These are phyloP conservation scores for Drosophila yakuba DNA, from an alignment of 1,140 invertebrate genomes.

Conservation along the genomic window DNA sequence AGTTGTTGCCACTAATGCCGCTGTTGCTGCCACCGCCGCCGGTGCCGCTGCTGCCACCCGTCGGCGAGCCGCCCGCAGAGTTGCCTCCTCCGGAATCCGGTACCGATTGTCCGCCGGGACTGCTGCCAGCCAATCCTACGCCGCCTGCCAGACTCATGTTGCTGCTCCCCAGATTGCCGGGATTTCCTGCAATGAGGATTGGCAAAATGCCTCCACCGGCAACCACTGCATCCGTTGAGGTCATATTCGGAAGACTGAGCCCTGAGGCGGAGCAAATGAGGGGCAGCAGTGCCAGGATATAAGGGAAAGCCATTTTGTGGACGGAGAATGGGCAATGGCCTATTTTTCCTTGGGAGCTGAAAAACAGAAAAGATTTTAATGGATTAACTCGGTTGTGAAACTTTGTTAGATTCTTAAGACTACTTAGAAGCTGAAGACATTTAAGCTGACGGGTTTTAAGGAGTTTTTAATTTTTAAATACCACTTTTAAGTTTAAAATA, in stretches of 20 bases:
- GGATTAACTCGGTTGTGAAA: neutral
- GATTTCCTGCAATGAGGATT: constrained; percentile 22
- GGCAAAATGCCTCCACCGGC: constrained; percentile 53
- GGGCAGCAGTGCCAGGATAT: constrained; percentile 19
- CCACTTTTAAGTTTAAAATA: too few relatives aligned
- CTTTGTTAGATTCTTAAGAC: too few relatives aligned
- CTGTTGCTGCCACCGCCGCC: constrained; percentile 16
- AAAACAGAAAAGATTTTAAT: neutral
- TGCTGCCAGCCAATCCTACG: constrained; percentile 24
- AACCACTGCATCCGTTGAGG: constrained; percentile 30
- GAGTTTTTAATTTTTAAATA: neutral
- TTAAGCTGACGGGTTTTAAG: neutral
- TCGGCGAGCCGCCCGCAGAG: constrained; percentile 12
- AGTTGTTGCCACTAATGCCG: constrained; percentile 48
- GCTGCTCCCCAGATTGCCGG: constrained; percentile 6
- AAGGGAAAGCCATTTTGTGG: constrained; percentile 22
- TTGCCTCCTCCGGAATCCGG: constrained; percentile 19
- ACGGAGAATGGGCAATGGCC: constrained; percentile 6
- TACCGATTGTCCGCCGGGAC: constrained; percentile 35
- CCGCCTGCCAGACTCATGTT: constrained; percentile 31
- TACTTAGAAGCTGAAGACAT: neutral
- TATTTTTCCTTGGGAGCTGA: constrained; percentile 18
- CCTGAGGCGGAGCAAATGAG: constrained; percentile 12
- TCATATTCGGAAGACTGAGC: constrained; percentile 59
- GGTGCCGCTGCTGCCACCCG: constrained; percentile 11